Evolutionary conservation across 2,888 invertebrate genomes (phyloP).

Genomic region (Caenorhabditis uteleia): DNA sequence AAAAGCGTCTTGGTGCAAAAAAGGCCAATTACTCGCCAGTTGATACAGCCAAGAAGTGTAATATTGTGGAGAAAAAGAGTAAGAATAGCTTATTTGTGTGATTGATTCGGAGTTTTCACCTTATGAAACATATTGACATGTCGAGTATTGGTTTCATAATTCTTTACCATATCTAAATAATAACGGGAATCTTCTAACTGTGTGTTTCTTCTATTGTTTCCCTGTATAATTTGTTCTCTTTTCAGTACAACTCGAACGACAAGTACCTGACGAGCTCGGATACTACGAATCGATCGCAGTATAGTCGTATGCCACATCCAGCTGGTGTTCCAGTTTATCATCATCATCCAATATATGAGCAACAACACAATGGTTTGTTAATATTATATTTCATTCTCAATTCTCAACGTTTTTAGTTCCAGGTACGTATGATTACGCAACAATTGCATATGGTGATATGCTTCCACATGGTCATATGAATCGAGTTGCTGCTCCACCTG

Average conservation of each 20-base stretch:
- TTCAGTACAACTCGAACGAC: constrained; percentile 51
- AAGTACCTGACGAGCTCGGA: constrained; percentile 44
- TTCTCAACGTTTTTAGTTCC: constrained; percentile 2
- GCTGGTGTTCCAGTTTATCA: constrained; percentile 30
- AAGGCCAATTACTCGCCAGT: constrained; percentile 28
- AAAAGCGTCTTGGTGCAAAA: constrained; percentile 28
- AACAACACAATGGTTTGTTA: constrained; percentile 22
- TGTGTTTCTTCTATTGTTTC: background rate
- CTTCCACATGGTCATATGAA: constrained; percentile 33
- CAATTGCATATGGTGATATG: constrained; percentile 60
- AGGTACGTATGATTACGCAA: constrained; percentile 59
- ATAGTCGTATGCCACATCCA: constrained; percentile 30
- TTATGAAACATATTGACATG: too few relatives aligned
- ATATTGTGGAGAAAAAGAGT: constrained; percentile 16
- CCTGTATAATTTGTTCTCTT: background rate
- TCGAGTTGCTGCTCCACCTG: constrained; percentile 38
- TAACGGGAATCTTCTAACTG: background rate
- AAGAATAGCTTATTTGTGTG: constrained; percentile 13
- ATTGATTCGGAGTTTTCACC: constrained; percentile 7
- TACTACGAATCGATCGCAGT: constrained; percentile 42
- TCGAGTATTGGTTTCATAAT: background rate
- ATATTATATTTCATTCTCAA: background rate
- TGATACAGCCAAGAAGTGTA: constrained; percentile 20
- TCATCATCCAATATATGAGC: constrained; percentile 40
- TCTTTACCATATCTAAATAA: too few relatives aligned